Evolutionary conservation across 1,140 invertebrate genomes (phyloP).

Genomic region (Heliconius hewitsoni): DNA sequence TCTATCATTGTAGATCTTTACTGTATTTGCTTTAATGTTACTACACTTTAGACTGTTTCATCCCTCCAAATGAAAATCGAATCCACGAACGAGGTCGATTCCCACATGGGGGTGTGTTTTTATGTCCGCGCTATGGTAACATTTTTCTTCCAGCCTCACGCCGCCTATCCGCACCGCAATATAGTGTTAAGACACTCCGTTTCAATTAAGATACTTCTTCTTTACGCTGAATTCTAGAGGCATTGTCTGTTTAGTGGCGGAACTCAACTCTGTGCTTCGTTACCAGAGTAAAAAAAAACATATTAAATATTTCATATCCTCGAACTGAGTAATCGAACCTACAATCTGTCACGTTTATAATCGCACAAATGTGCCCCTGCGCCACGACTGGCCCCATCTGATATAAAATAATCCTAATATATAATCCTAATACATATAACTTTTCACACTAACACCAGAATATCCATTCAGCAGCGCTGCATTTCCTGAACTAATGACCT

Average conservation of each 20-base stretch:
- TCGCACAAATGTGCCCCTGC: background rate
- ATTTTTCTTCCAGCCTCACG: too few species aligned
- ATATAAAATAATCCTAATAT: background rate
- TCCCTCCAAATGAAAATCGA: too few species aligned
- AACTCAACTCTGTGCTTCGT: background rate
- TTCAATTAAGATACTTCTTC: too few species aligned
- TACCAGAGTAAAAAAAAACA: background rate
- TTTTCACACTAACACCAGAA: slow-evolving; percentile 2
- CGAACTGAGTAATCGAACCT: background rate
- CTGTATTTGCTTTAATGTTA: background rate
- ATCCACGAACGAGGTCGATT: too few species aligned
- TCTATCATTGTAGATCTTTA: background rate
- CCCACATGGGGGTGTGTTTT: too few species aligned
- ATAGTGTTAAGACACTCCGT: background rate
- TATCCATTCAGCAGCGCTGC: slow-evolving; percentile 25
- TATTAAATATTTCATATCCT: background rate
- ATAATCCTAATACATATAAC: slow-evolving; percentile 6
- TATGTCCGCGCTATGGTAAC: too few species aligned
- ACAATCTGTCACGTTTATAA: background rate
- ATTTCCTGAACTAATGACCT: slow-evolving; percentile 37
- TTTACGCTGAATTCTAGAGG: too few species aligned
- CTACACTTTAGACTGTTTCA: background rate
- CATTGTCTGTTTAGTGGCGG: background rate
- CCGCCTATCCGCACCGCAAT: too few species aligned
- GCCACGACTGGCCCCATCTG: too few species aligned